These are phyloP conservation scores for Saturnia pavonia DNA, from an alignment of 2,888 invertebrate species.

Conservation along the genomic window DNA sequence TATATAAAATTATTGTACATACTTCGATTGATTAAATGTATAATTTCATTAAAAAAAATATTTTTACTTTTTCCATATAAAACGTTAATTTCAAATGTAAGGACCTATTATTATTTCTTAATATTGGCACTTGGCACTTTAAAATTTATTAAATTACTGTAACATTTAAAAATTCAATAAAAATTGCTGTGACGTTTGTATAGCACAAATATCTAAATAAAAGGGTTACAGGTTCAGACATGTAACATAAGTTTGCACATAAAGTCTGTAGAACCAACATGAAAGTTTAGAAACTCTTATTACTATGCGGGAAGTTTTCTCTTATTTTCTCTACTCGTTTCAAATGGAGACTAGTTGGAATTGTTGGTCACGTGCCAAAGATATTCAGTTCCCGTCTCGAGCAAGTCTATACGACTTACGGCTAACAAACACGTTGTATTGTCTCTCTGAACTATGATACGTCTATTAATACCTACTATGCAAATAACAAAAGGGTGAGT, in stretches of 20 bases:
- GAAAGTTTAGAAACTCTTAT: not conserved
- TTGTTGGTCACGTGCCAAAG: not conserved
- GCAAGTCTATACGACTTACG: not conserved
- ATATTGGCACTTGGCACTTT: too few relatives aligned
- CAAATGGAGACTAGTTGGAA: not conserved
- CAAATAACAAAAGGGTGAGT: not conserved
- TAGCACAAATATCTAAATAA: too few relatives aligned
- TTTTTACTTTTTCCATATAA: too few relatives aligned
- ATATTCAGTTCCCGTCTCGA: not conserved
- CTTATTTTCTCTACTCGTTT: conserved; percentile 10
- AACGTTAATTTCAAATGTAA: too few relatives aligned
- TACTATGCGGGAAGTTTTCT: conserved; percentile 13
- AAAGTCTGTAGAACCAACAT: not conserved
- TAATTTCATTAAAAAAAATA: too few relatives aligned
- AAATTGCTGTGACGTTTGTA: too few relatives aligned
- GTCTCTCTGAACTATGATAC: not conserved
- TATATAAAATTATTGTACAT: too few relatives aligned
- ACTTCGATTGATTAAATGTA: too few relatives aligned
- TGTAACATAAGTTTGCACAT: not conserved
- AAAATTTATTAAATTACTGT: too few relatives aligned
- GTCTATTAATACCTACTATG: not conserved
- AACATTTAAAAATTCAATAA: too few relatives aligned
- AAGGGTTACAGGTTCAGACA: too few relatives aligned
- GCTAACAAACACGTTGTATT: not conserved
- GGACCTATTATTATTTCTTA: too few relatives aligned